These are phyloP conservation scores for Drosophila triauraria DNA, from an alignment of 1,140 invertebrate genomes.

Conservation along the genomic window DNA sequence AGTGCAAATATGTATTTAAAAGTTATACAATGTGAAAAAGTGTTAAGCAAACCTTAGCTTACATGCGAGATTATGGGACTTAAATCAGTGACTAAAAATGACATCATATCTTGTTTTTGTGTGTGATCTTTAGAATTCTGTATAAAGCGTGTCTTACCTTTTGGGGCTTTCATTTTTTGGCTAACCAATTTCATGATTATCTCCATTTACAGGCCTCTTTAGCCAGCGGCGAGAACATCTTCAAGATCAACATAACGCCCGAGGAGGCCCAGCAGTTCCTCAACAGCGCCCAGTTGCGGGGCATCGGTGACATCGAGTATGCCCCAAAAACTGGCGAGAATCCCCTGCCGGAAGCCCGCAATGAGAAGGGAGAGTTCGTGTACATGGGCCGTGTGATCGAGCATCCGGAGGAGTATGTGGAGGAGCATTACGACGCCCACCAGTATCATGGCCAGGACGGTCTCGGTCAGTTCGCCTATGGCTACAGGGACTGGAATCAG, in stretches of 20 bases:
- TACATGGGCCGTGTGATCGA: slow-evolving; percentile 87
- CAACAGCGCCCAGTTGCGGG: slow-evolving; percentile 67
- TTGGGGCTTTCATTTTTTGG: background rate
- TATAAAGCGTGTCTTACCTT: slow-evolving; percentile 8
- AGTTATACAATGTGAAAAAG: slow-evolving; percentile 49
- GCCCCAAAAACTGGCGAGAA: slow-evolving; percentile 86
- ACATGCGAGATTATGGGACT: slow-evolving; percentile 32
- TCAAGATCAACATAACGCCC: slow-evolving; percentile 87
- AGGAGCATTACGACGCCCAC: slow-evolving; percentile 88
- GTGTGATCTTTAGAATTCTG: slow-evolving; percentile 28
- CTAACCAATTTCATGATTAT: slow-evolving; percentile 11
- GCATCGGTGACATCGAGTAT: slow-evolving; percentile 85
- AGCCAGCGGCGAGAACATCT: slow-evolving; percentile 78
- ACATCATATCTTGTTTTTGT: slow-evolving; percentile 33
- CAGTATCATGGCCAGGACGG: slow-evolving; percentile 89
- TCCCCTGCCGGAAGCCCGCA: slow-evolving; percentile 85
- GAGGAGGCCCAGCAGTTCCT: slow-evolving; percentile 88
- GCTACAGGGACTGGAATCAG: slow-evolving; percentile 88
- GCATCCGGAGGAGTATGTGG: slow-evolving; percentile 88
- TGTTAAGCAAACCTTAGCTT: slow-evolving; percentile 23
- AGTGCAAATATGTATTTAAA: slow-evolving; percentile 35
- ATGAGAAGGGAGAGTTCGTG: slow-evolving; percentile 86
- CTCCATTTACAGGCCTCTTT: slow-evolving; percentile 55
- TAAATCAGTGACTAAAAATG: slow-evolving; percentile 43
- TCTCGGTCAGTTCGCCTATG: slow-evolving; percentile 88